phyloP scores from a whole-genome alignment of 2,113 vertebrate species.

The Coreoperca whiteheadi region DNA sequence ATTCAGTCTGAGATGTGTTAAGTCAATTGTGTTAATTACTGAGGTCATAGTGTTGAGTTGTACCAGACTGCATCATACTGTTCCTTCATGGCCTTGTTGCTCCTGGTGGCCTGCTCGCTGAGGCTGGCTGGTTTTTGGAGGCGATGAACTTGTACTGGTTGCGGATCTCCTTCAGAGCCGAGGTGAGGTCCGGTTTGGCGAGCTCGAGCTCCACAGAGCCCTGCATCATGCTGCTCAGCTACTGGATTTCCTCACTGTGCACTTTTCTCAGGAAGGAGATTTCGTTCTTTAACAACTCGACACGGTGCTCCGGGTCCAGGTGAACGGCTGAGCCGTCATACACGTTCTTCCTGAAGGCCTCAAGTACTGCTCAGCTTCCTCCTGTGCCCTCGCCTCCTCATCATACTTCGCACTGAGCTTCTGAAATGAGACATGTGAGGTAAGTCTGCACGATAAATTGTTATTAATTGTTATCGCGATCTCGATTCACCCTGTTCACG shows the following conservation, averaged over 20 bases:
- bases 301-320: conserved; percentile 88
- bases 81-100: conserved; percentile 90
- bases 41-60: too few relatives aligned
- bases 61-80: too few relatives aligned
- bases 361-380: conserved; percentile 84
- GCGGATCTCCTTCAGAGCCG: conserved; percentile 91
- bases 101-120: conserved; percentile 89
- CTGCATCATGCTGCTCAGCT: conserved; percentile 87
- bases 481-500: too few relatives aligned
- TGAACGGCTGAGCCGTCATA: conserved; percentile 85
- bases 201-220: conserved; percentile 84
- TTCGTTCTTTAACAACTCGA: conserved; percentile 89
- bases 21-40: too few relatives aligned
- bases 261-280: conserved; percentile 87
- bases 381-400: conserved; percentile 79
- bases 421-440: conserved; percentile 72
- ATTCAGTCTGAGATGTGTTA: too few relatives aligned
- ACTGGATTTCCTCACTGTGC: conserved; percentile 89
- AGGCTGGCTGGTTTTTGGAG: conserved; percentile 90
- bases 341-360: conserved; percentile 86
- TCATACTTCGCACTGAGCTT: conserved; percentile 81
- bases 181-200: conserved; percentile 88
- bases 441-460: too few relatives aligned
- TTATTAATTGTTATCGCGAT: too few relatives aligned
- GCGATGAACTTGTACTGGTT: conserved; percentile 90